Evolutionary conservation across 2,797 vertebrate species (phyloP), one percentile per base, ranked within the genome.

Genomic region (Novumbra hubbsi): DNA sequence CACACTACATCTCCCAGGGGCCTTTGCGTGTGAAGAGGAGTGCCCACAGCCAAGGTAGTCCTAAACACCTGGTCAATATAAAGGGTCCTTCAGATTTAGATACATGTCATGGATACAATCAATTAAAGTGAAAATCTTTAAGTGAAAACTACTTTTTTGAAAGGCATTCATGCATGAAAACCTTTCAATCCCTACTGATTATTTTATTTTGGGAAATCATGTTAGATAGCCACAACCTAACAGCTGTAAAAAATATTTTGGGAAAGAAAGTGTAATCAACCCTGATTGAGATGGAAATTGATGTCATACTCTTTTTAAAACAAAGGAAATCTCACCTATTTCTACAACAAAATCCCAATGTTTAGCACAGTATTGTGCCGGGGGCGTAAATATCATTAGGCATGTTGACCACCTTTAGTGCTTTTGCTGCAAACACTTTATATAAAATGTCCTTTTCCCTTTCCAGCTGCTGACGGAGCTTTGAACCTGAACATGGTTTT

Each of bases 1-100:
- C 1, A 5, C 92, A 93, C 83, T 83, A 84, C 2, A 50, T 94
- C 76, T 93, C 93, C 81, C 93, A 94, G 89, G 93, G 92, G 30
- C 93, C 93, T 1, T 68, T 94, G 71, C 82, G 84, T 6, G 34
- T 93, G 17, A 79, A 1, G 76, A 85, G 81, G 55, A 83, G 81
- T 12, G 7, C 80, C 6, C 80, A 84, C 24, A 30, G 0, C 24
- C n/a, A 78, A 80, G 84, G 90, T 91, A 81, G 50, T 63, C 9
- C 12, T 63, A 15, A 30, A 27, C 4, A 27, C 19, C 52, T 55
- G 52, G 50, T 55, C 17, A 55, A n/a, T n/a, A 5, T 19, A n/a
- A 21, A n/a, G 7, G n/a, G 7, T 55, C 4, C 0, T 19, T 55
- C 52, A 55, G 52, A 55, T 55, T 55, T 55, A 55, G 52, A 55